A percentile compares a stretch with the other conserved stretches of the same genome.
phyloP scores from a whole-genome alignment of 2,797 vertebrate genomes.

The Lagodon rhomboides region DNA sequence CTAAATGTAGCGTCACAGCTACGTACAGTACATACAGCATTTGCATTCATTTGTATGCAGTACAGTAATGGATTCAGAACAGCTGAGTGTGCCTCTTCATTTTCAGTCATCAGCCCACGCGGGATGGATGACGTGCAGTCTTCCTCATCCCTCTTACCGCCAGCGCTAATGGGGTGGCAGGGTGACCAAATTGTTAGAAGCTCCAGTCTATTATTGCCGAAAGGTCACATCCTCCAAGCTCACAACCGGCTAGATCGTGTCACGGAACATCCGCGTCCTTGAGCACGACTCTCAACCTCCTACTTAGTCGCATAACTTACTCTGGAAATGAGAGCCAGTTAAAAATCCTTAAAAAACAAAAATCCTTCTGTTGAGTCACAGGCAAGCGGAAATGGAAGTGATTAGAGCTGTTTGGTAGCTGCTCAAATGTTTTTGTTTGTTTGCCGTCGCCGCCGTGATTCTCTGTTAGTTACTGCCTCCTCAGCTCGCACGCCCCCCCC shows the following conservation, averaged over 20 bases:
- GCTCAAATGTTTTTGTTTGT: slow-evolving; percentile 60
- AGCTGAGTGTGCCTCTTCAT: slow-evolving; percentile 55
- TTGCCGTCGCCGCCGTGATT: slow-evolving; percentile 44
- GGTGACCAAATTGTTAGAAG: slow-evolving; percentile 52
- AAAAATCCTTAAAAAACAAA: slow-evolving; percentile 47
- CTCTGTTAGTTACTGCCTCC: slow-evolving; percentile 61
- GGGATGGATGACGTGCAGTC: slow-evolving; percentile 41
- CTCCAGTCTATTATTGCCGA: slow-evolving; percentile 55
- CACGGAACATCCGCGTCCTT: slow-evolving; percentile 42
- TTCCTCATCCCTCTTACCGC: slow-evolving; percentile 30
- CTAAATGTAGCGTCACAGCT: slow-evolving; percentile 51
- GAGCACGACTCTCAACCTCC: slow-evolving; percentile 47
- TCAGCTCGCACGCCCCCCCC: slow-evolving; percentile 50
- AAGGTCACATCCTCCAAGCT: slow-evolving; percentile 63
- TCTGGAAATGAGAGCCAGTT: slow-evolving; percentile 35
- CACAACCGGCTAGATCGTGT: slow-evolving; percentile 46
- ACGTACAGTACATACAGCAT: slow-evolving; percentile 57
- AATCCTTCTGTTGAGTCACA: slow-evolving; percentile 47
- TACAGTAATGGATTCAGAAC: slow-evolving; percentile 45
- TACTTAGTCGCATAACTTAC: slow-evolving; percentile 27
- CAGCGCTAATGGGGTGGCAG: slow-evolving; percentile 46
- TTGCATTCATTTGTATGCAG: slow-evolving; percentile 68
- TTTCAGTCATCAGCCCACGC: slow-evolving; percentile 59
- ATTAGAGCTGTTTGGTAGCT: slow-evolving; percentile 49
- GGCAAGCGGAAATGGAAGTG: slow-evolving; percentile 29